These are phyloP conservation scores for Meleagris gallopavo DNA, from an alignment of 2,113 vertebrate genomes.

Conservation along the genomic window DNA sequence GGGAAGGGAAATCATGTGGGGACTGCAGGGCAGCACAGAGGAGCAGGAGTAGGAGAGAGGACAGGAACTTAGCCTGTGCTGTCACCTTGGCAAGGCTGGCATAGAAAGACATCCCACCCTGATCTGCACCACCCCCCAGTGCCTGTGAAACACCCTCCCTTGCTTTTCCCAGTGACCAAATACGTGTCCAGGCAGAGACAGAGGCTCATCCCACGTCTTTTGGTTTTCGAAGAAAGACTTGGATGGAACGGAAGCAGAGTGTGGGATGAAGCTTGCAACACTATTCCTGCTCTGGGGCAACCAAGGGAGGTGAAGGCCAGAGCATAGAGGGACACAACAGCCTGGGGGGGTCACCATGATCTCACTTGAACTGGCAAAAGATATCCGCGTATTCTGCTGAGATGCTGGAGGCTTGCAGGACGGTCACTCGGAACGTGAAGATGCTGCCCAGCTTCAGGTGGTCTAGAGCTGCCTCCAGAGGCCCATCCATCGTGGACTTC, in stretches of 20 bases:
- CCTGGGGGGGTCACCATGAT: accelerated
- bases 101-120: not conserved
- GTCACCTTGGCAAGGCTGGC: not conserved
- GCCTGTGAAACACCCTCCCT: not conserved
- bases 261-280: not conserved
- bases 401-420: conserved; percentile 97
- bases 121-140: not conserved
- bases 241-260: not conserved
- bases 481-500: conserved; percentile 80
- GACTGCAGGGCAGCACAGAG: not conserved
- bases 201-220: not conserved
- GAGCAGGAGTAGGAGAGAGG: not conserved
- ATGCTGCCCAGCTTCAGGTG: conserved; percentile 90
- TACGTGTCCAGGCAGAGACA: not conserved
- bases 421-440: conserved; percentile 96
- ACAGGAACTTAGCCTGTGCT: not conserved
- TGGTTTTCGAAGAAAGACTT: not conserved
- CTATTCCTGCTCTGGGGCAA: not conserved
- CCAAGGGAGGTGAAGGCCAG: not conserved
- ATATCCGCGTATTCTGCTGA: conserved; percentile 96
- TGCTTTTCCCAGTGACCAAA: not conserved
- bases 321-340: not conserved
- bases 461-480: conserved; percentile 80
- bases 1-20: not conserved
- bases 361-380: conserved; percentile 99